phyloP scores from a whole-genome alignment of 2,888 invertebrate genomes.

The Catocala fraxini region DNA sequence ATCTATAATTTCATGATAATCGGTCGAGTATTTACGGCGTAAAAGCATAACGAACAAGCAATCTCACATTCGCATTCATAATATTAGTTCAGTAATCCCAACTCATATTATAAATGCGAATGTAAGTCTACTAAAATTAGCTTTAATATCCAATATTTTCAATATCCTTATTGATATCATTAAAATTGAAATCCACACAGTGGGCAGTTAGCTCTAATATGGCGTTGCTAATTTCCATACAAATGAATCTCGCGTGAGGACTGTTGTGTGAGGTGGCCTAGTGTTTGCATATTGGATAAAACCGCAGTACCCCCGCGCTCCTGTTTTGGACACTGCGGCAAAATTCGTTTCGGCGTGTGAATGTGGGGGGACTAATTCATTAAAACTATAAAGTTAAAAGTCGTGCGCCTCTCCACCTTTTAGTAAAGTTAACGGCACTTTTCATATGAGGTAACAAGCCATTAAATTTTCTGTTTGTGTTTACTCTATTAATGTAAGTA shows the following conservation, averaged over 20 bases:
- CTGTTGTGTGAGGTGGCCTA: constrained; percentile 49
- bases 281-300: constrained; percentile 75
- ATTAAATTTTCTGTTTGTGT: no score
- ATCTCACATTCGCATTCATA: no score
- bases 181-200: constrained; percentile 12
- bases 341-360: constrained; percentile 24
- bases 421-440: not conserved
- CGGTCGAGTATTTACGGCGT: no score
- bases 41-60: no score
- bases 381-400: constrained; percentile 2
- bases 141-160: not conserved
- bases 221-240: constrained; percentile 63
- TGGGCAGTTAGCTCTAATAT: constrained; percentile 17
- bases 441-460: no score
- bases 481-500: no score
- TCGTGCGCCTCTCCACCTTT: not conserved
- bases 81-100: no score
- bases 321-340: constrained; percentile 46
- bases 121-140: no score
- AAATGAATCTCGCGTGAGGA: constrained; percentile 63
- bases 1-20: no score
- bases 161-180: constrained; percentile 10
- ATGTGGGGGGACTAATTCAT: constrained; percentile 13
- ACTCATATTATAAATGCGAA: no score
- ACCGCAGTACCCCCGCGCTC: constrained; percentile 56